These are phyloP conservation scores for Polyploca ridens DNA, from an alignment of 2,888 invertebrate genomes.

Conservation along the genomic window DNA sequence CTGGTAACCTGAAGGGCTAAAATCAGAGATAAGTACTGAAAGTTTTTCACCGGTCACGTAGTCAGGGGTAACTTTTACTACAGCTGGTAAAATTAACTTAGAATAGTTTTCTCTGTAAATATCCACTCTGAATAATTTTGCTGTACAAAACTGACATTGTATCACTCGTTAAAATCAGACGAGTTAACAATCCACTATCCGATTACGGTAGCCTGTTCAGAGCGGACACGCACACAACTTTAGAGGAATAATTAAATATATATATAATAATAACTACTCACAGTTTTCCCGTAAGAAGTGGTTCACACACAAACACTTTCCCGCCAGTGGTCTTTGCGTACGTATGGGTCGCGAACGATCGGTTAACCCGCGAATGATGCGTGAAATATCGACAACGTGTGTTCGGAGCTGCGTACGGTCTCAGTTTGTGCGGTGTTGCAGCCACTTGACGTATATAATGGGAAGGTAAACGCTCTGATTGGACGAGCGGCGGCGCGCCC, in stretches of 20 bases:
- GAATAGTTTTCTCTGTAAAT: background rate
- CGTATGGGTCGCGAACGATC: slow-evolving; percentile 15
- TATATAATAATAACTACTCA: slow-evolving; percentile 54
- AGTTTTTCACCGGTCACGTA: background rate
- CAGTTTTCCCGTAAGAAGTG: slow-evolving; percentile 52
- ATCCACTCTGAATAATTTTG: slow-evolving; percentile 45
- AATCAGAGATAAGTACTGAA: background rate
- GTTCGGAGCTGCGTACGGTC: slow-evolving; percentile 49
- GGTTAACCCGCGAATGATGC: slow-evolving; percentile 30
- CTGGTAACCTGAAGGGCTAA: background rate
- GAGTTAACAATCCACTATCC: slow-evolving; percentile 43
- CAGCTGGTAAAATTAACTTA: background rate
- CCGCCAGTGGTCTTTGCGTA: slow-evolving; percentile 30
- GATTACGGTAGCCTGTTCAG: slow-evolving; percentile 44
- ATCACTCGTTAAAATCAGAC: slow-evolving; percentile 38
- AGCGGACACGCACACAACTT: slow-evolving; percentile 38
- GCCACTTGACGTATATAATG: slow-evolving; percentile 67
- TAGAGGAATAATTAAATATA: slow-evolving; percentile 21
- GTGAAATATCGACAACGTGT: slow-evolving; percentile 28
- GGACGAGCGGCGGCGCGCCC: slow-evolving; percentile 65
- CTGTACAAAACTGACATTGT: slow-evolving; percentile 24
- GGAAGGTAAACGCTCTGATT: slow-evolving; percentile 55
- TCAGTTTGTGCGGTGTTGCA: slow-evolving; percentile 64
- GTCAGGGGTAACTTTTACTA: background rate
- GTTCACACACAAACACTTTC: slow-evolving; percentile 57